Base-by-base conservation (phyloP, 2,888 invertebrate genomes). In the Graphium colonna region DNA sequence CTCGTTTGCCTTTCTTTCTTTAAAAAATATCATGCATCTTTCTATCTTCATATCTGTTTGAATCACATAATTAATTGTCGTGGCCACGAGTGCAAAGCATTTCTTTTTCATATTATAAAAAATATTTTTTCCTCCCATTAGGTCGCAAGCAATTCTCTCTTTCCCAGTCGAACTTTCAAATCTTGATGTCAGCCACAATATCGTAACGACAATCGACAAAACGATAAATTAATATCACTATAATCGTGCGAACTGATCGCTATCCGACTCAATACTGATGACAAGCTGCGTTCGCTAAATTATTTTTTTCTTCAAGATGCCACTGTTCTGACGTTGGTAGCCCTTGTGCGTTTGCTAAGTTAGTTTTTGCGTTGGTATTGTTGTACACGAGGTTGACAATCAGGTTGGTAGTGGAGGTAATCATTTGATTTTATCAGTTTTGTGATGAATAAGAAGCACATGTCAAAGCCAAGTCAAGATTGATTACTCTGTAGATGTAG, bases 181-280 rank as follows among this genome's bases (percentile, higher is more conserved):
- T 51, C 43, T 51, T 28, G 43, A 39, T 36, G 26, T 13, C n/a
- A n/a, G 18, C 17, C 39, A n/a, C n/a, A n/a, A n/a, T 40, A 46
- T 46, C 33, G 18, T 39, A 4, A n/a, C 18, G 28, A 33, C 41
- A 17, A 28, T 36, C 45, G 28, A 39, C 38, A 44, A 42, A 53
- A 53, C 61, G 51, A 59, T 55, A 67, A 70, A 69, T 70, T 68
- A 73, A 70, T 69, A 67, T 65, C 60, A 56, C 58, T 59, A 60
- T 71, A 76, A 73, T 64, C 62, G 73, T 76, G 75, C 62, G 76
- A 76, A 70, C 60, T 28, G 67, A 71, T 70, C 36, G 56, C 58
- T 67, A 71, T 75, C 72, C 55, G 48, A 21, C 48, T 40, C 48
- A 28, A 38, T 40, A 38, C 26, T 40, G 36, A 47, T 38, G 46